Evolutionary conservation across 2,113 vertebrate genomes (phyloP).

Genomic region (Physeter macrocephalus): DNA sequence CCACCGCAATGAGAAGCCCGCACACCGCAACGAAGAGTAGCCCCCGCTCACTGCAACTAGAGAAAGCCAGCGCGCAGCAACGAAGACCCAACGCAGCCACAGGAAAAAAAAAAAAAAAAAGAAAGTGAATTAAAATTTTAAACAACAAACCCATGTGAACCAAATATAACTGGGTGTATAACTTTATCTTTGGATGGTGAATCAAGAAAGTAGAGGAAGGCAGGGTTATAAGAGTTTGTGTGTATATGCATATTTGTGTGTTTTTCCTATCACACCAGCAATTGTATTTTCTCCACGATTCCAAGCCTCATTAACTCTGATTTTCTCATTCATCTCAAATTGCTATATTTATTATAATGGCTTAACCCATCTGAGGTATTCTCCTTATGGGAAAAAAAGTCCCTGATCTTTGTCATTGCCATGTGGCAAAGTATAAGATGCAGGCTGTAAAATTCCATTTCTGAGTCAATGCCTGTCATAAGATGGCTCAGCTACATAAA

Average conservation of each 20-base stretch:
- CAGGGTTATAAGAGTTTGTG: accelerated
- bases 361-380: conserved; percentile 16
- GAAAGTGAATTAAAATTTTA: neutral
- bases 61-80: no score
- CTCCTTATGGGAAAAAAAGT: neutral
- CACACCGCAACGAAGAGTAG: no score
- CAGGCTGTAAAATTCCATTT: neutral
- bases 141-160: neutral
- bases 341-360: conserved; percentile 18
- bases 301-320: conserved; percentile 50
- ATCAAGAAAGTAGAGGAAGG: neutral
- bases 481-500: neutral
- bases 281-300: neutral
- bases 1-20: no score
- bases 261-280: neutral
- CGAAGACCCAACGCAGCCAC: no score
- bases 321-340: conserved; percentile 54
- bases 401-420: neutral
- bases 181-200: neutral
- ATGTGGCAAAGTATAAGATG: neutral
- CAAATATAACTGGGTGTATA: accelerated
- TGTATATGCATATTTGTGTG: neutral
- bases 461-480: neutral
- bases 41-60: no score
- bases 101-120: no score